Evolutionary conservation across 2,113 vertebrate species (phyloP).

Genomic region (Malaclemys terrapin): DNA sequence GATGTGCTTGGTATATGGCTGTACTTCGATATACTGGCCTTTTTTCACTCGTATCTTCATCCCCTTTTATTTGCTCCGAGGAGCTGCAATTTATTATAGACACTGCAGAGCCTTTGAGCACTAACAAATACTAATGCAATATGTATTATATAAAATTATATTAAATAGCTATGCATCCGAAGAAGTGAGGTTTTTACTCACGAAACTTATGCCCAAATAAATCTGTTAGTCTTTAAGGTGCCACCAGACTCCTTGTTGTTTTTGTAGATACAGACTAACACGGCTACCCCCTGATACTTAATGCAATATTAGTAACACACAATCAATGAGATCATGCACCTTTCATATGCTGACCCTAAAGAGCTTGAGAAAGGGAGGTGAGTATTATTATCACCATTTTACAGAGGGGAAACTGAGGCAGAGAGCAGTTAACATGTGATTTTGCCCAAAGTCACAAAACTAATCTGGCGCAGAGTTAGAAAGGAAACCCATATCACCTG

Average conservation of each 20-base stretch:
- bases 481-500: neutral
- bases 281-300: too few species aligned
- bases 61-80: neutral
- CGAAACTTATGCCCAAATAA: too few species aligned
- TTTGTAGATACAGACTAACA: too few species aligned
- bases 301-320: neutral
- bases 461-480: neutral
- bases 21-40: neutral
- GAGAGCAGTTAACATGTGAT: neutral
- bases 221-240: too few species aligned
- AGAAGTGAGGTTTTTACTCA: too few species aligned
- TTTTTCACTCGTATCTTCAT: neutral
- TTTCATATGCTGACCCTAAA: neutral
- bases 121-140: neutral
- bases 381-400: neutral
- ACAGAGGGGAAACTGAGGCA: neutral
- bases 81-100: neutral
- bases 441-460: neutral
- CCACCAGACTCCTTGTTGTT: too few species aligned
- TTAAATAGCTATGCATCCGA: too few species aligned
- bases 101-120: neutral
- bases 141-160: too few species aligned
- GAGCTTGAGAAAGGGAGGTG: neutral
- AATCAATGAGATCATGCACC: neutral
- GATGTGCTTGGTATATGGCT: rapidly evolving